Conservation (phyloP, 2,113 vertebrate genomes). For the Indri indri region DNA sequence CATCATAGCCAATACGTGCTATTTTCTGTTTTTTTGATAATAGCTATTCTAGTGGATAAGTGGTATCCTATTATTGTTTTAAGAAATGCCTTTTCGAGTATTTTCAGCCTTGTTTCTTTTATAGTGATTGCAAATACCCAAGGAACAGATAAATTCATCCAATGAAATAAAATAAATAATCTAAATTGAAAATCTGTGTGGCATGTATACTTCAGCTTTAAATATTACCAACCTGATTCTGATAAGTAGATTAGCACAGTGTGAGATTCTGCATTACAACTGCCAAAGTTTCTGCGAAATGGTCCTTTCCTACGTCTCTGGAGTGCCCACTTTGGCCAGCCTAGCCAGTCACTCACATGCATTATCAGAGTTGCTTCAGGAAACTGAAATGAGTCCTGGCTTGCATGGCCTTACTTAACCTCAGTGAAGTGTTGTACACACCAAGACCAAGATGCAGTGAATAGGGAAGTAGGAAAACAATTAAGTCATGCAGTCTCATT, state of each 20-base stretch:
- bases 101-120: background rate
- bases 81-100: background rate
- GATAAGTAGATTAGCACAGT: background rate
- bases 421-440: background rate
- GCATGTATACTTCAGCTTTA: background rate
- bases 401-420: background rate
- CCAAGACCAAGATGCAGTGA: background rate
- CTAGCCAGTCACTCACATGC: background rate
- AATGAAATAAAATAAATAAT: background rate
- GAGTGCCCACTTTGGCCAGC: background rate
- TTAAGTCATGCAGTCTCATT: background rate
- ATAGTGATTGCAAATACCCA: background rate
- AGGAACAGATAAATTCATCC: background rate
- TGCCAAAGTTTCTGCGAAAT: background rate
- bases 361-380: background rate
- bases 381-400: background rate
- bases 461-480: background rate
- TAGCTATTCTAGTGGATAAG: background rate
- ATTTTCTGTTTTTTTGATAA: background rate
- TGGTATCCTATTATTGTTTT: background rate
- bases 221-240: background rate
- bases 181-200: background rate
- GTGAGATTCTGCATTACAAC: background rate
- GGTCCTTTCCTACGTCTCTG: background rate
- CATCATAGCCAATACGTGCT: no score